Percentiles rank a stretch among this genome's conserved stretches.
Evolutionary conservation across 2,888 invertebrate genomes (phyloP).

Genomic region (Habroteleia sp.): DNA sequence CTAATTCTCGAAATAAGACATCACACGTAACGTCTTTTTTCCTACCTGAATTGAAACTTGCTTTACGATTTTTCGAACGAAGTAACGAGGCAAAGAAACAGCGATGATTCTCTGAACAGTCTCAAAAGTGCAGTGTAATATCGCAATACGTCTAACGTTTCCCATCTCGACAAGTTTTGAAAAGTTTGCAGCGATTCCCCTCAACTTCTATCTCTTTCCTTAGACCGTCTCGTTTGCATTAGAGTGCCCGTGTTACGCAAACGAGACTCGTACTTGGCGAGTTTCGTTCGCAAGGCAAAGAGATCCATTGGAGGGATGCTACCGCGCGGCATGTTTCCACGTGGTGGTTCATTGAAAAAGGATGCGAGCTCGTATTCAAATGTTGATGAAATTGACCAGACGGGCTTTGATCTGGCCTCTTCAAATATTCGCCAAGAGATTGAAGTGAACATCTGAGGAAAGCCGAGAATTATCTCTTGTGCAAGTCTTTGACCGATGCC

Average conservation of each 20-base stretch:
- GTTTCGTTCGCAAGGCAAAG: constrained; percentile 62
- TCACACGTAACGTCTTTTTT: too few relatives aligned
- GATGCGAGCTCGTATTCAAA: constrained; percentile 77
- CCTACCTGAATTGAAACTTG: too few relatives aligned
- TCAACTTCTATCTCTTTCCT: constrained; percentile 35
- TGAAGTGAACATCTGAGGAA: constrained; percentile 80
- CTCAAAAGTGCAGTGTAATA: constrained; percentile 37
- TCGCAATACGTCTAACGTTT: constrained; percentile 64
- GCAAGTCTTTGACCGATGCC: constrained; percentile 1
- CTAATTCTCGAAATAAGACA: too few relatives aligned
- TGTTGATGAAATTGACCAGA: constrained; percentile 82
- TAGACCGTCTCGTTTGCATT: constrained; percentile 47
- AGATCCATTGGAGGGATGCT: constrained; percentile 65
- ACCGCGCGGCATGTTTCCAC: constrained; percentile 62
- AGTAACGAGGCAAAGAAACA: constrained; percentile 26
- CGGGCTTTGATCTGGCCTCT: constrained; percentile 80
- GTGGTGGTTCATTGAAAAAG: constrained; percentile 52
- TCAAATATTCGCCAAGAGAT: constrained; percentile 80
- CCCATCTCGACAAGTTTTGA: constrained; percentile 68
- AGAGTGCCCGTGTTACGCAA: constrained; percentile 19
- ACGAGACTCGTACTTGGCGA: background rate
- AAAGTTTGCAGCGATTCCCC: constrained; percentile 63
- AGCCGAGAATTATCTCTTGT: constrained; percentile 74
- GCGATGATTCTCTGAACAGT: constrained; percentile 18
- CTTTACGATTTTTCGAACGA: constrained; percentile 17